These are phyloP conservation scores for Pseudochirops cupreus DNA, from an alignment of 2,797 vertebrate genomes.

Conservation along the genomic window DNA sequence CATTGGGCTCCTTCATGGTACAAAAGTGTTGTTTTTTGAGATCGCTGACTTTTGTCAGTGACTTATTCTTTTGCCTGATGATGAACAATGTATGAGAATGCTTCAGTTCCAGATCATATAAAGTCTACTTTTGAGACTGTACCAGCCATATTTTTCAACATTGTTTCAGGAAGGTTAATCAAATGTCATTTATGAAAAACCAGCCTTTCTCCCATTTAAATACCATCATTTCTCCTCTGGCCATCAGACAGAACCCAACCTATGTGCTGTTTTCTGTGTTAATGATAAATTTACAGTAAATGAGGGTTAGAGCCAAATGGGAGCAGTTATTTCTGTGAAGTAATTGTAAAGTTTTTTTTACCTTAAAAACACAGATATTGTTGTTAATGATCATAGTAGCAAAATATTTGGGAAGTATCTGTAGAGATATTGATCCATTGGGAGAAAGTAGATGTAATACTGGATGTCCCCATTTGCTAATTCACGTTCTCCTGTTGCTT, in stretches of 20 bases:
- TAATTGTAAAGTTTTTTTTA: neutral
- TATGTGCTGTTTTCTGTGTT: neutral
- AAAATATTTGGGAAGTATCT: neutral
- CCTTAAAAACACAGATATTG: neutral
- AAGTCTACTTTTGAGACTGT: neutral
- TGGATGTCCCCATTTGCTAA: neutral
- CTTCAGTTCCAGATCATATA: neutral
- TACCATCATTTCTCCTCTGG: neutral
- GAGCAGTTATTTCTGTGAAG: neutral
- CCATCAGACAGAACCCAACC: neutral
- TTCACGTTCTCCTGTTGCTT: neutral
- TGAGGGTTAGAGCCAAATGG: neutral
- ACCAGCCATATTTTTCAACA: neutral
- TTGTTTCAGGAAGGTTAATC: neutral
- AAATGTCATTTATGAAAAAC: neutral
- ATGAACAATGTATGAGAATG: neutral
- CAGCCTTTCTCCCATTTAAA: neutral
- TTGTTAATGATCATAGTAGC: neutral
- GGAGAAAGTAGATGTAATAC: neutral
- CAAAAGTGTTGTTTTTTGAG: constrained; percentile 17
- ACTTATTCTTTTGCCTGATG: neutral
- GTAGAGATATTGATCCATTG: neutral
- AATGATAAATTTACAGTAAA: neutral
- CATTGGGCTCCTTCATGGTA: constrained; percentile 44
- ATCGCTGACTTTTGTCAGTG: neutral